phyloP scores from a whole-genome alignment of 2,113 vertebrate species.

The Boulengeromyrus knoepffleri region DNA sequence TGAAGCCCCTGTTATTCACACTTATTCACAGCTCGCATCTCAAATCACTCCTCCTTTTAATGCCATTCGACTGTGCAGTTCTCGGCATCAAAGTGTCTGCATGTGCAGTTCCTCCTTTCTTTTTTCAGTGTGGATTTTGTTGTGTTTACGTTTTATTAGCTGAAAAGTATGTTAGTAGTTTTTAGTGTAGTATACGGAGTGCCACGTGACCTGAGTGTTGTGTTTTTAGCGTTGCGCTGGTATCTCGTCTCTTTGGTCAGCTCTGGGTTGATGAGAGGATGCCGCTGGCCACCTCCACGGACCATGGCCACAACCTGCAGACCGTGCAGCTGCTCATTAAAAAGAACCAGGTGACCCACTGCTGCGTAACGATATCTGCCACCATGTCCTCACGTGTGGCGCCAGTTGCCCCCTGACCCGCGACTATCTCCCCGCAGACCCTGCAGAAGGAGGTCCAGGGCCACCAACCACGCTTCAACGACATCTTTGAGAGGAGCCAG shows the following conservation, averaged over 20 bases:
- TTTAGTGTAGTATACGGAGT: neutral
- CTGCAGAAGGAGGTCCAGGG: constrained; percentile 95
- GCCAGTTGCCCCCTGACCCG: neutral
- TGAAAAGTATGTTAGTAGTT: neutral
- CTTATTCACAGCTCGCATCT: neutral
- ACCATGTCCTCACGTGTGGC: neutral
- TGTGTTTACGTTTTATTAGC: neutral
- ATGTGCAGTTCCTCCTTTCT: neutral
- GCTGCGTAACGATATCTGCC: neutral
- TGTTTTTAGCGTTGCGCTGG: neutral
- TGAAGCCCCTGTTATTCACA: neutral
- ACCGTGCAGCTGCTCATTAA: constrained; percentile 95
- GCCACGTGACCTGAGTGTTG: neutral
- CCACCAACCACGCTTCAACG: constrained; percentile 85
- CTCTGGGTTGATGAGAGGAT: constrained; percentile 84
- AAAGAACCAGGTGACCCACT: constrained; percentile 84
- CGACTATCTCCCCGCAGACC: constrained; percentile 58
- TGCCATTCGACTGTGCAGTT: neutral
- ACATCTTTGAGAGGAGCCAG: constrained; percentile 84
- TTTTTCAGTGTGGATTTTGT: neutral
- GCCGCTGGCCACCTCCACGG: constrained; percentile 84
- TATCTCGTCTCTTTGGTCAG: constrained; percentile 38
- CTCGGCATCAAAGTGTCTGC: neutral
- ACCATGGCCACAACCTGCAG: constrained; percentile 93
- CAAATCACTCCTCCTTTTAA: neutral